A percentile compares a stretch with the other conserved stretches of the same genome.
Evolutionary conservation across 2,888 invertebrate genomes (phyloP).

Genomic region (Tanytarsus gracilentus): DNA sequence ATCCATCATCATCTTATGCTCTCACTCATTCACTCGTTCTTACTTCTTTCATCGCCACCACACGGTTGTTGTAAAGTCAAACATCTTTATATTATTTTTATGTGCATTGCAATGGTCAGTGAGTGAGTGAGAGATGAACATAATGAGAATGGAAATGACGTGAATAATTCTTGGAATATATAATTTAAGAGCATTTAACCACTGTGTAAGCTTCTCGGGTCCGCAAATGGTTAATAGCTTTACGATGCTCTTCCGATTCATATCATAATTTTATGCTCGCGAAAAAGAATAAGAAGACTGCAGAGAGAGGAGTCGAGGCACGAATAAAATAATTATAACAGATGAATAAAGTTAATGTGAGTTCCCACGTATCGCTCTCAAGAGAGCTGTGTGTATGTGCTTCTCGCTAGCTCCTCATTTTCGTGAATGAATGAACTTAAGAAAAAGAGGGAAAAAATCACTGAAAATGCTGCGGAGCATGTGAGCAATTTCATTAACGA

Average conservation of each 20-base stretch:
- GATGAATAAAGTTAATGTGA: constrained; percentile 9
- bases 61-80: background rate
- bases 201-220: constrained; percentile 5
- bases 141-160: constrained; percentile 19
- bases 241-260: constrained; percentile 25
- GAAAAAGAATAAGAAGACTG: constrained; percentile 4
- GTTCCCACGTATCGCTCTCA: constrained; percentile 14
- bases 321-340: constrained; percentile 18
- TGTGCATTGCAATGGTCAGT: too few relatives aligned
- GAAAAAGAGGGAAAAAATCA: background rate
- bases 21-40: background rate
- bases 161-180: constrained; percentile 22
- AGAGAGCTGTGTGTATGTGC: background rate
- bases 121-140: background rate
- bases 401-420: background rate
- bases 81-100: too few relatives aligned
- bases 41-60: background rate
- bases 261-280: constrained; percentile 25
- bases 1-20: too few relatives aligned
- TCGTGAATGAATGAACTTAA: background rate
- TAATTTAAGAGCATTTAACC: constrained; percentile 7
- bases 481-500: constrained; percentile 12
- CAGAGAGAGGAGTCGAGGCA: too few relatives aligned
- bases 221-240: constrained; percentile 17
- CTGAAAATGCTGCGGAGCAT: background rate